Base-by-base conservation (phyloP, 2,797 vertebrate genomes). In the Valencia hispanica region DNA sequence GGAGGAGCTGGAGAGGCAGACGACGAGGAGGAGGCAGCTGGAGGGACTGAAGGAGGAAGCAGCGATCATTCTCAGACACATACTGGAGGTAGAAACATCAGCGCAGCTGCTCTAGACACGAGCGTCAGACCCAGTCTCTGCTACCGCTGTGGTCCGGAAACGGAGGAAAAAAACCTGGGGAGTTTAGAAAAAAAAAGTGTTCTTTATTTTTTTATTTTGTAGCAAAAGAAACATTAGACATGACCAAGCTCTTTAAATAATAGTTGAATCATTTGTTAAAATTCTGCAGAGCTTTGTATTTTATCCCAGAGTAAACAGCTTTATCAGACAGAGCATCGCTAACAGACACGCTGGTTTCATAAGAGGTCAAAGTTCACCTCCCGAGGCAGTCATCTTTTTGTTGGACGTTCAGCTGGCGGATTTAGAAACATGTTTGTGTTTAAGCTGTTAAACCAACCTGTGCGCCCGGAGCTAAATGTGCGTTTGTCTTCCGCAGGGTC, bases 1-100 rank as follows among this genome's bases (percentile, higher is more conserved):
- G 70, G 39, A 39, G 0, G 69, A 92, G 77, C 86, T 96, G 32
- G 81, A 88, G 4, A 55, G 47, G 30, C 30, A 55, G 25, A 53
- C 30, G 65, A 25, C 4, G 15, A 71, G 48, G 73, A 71, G 32
- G 39, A 36, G 18, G 57, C 27, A 66, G 30, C 78, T 79, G 73
- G 68, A 79, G 18, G 22, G 22, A 1, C 36, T 75, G 55, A 71
- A 66, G 73, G 68, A 47, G 25, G 73, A 79, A 0, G 68, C 78
- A 47, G 57, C 12, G 27, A 15, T 75, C 72, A 25, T 75, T 48
- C 20, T 79, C 0, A 34, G 30, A 48, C 48, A 66, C 73, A 71
- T 66, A 11, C 12, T 66, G 39, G 20, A 1, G 68, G 78, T 75
- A 71, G 61, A 39, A 70, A 27, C 65, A 48, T 32, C n/a, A n/a